A percentile compares a stretch with the other conserved stretches of the same genome.
phyloP scores from a whole-genome alignment of 2,113 vertebrate species.

The Mormyrus iriodes region DNA sequence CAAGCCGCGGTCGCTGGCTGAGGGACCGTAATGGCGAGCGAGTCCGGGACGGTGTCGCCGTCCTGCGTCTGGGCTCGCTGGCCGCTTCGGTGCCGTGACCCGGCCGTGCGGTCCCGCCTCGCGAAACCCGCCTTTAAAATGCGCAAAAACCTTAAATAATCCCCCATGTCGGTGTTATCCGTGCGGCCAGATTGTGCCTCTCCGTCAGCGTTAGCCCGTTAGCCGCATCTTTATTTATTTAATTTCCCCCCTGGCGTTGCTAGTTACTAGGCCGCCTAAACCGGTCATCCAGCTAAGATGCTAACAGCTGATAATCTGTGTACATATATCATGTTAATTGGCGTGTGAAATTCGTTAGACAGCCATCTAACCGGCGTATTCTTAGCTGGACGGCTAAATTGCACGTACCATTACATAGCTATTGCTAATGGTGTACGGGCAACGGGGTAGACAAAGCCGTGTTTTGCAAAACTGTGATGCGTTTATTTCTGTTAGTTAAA shows the following conservation, averaged over 20 bases:
- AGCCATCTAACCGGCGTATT: neutral
- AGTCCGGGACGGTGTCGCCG: neutral
- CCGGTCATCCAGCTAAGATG: neutral
- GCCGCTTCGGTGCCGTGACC: neutral
- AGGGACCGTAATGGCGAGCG: neutral
- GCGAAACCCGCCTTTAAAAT: neutral
- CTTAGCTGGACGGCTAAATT: neutral
- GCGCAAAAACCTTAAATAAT: neutral
- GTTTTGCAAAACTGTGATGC: neutral
- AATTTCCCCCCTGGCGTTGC: neutral
- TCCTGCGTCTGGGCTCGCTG: neutral
- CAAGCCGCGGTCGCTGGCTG: neutral
- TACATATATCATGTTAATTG: neutral
- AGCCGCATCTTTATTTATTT: neutral
- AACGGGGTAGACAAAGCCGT: neutral
- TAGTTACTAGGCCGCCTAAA: neutral
- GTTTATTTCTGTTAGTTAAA: neutral
- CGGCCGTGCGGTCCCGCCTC: neutral
- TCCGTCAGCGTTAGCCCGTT: neutral
- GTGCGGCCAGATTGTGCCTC: neutral
- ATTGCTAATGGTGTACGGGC: neutral
- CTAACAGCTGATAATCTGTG: neutral
- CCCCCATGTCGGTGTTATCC: too few species aligned
- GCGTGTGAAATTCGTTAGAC: neutral
- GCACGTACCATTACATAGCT: neutral